phyloP scores from a whole-genome alignment of 2,113 vertebrate genomes.

The Campylorhamphus procurvoides region DNA sequence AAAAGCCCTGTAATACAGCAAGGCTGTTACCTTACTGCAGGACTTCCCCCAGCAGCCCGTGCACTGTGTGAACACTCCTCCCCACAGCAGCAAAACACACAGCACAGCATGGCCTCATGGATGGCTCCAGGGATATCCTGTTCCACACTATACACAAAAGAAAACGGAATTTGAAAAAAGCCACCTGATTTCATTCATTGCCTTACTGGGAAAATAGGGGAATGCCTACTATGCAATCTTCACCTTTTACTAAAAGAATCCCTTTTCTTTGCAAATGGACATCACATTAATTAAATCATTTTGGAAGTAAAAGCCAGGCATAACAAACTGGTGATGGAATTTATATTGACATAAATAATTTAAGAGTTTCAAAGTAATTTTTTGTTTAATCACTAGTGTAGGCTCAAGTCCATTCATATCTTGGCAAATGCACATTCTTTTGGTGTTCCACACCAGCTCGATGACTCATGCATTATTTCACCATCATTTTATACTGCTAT shows the following conservation, averaged over 20 bases:
- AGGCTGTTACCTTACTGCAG: not conserved
- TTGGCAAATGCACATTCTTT: not conserved
- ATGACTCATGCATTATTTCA: not conserved
- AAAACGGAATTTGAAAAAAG: constrained; percentile 18
- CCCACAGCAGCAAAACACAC: rapidly evolving
- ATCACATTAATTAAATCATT: not conserved
- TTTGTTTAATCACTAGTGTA: not conserved
- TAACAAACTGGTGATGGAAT: not conserved
- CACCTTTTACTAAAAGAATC: not conserved
- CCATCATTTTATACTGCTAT: not conserved
- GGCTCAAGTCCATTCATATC: not conserved
- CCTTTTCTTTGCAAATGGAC: not conserved
- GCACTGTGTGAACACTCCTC: rapidly evolving
- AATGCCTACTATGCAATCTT: constrained; percentile 33
- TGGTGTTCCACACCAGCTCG: not conserved
- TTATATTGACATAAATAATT: not conserved
- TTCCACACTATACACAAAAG: not conserved
- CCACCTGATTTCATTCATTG: constrained; percentile 20
- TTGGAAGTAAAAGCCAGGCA: not conserved
- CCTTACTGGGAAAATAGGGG: constrained; percentile 46
- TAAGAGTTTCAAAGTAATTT: not conserved
- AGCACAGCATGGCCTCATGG: not conserved
- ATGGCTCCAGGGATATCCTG: not conserved
- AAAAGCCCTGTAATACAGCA: not conserved
- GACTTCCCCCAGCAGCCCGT: not conserved